Evolutionary conservation across 2,797 vertebrate genomes (phyloP).

Genomic region (Lycodopsis pacificus): DNA sequence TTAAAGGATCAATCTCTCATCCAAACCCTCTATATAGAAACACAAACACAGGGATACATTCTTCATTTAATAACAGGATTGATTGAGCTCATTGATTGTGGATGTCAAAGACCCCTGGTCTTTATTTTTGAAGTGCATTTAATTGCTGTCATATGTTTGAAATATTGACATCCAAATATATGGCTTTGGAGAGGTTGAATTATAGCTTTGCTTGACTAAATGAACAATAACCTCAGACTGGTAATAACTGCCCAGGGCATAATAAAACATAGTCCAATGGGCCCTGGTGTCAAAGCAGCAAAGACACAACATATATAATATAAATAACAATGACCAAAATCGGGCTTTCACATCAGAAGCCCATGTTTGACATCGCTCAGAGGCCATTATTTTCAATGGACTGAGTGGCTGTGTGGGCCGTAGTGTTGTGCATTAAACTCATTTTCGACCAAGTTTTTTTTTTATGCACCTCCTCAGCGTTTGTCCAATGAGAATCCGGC

Average conservation of each 20-base stretch:
- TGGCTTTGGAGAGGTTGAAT: background rate
- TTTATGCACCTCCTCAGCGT: background rate
- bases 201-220: slow-evolving; percentile 1
- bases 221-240: slow-evolving; percentile 1
- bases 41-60: background rate
- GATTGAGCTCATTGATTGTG: slow-evolving; percentile 18
- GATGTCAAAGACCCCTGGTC: background rate
- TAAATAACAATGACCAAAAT: background rate
- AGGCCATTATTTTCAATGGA: background rate
- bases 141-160: slow-evolving; percentile 22
- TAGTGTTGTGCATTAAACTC: background rate
- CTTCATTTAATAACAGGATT: slow-evolving; percentile 20
- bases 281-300: background rate
- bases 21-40: slow-evolving; percentile 8
- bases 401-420: background rate
- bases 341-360: background rate
- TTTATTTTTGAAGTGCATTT: slow-evolving; percentile 23
- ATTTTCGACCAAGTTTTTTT: background rate
- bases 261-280: background rate
- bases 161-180: background rate
- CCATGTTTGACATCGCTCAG: background rate
- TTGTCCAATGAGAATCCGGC: background rate
- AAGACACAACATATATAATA: background rate
- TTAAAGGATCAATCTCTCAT: slow-evolving; percentile 34
- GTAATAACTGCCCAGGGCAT: background rate